phyloP scores from a whole-genome alignment of 2,888 invertebrate species.

The Spodoptera littoralis region DNA sequence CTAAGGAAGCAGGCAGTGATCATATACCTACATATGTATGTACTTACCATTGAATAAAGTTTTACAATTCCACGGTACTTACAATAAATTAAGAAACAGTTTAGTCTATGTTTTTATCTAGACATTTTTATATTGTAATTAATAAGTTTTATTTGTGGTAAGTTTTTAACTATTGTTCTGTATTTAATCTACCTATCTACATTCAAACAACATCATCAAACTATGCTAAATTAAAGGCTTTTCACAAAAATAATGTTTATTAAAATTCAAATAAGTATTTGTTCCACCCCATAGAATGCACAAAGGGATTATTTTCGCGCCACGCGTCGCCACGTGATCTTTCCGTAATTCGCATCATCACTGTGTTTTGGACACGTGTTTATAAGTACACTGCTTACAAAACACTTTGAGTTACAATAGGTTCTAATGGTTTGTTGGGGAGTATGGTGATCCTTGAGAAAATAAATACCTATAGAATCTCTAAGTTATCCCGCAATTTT shows the following conservation, averaged over 20 bases:
- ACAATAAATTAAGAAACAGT: too few species aligned
- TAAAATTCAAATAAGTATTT: constrained; percentile 83
- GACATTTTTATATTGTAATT: too few species aligned
- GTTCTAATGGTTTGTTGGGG: constrained; percentile 6
- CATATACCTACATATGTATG: too few species aligned
- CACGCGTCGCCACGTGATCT: constrained; percentile 80
- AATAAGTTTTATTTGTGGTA: too few species aligned
- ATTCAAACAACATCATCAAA: too few species aligned
- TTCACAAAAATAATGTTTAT: constrained; percentile 71
- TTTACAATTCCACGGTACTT: too few species aligned
- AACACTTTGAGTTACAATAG: constrained; percentile 35
- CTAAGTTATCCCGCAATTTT: not conserved
- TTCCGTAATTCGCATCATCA: constrained; percentile 63
- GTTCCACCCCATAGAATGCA: constrained; percentile 71
- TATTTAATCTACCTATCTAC: too few species aligned
- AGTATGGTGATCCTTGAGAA: constrained; percentile 18
- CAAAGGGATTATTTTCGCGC: constrained; percentile 66
- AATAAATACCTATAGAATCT: constrained; percentile 9
- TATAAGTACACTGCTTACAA: constrained; percentile 48
- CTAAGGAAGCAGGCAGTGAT: too few species aligned
- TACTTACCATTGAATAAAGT: too few species aligned
- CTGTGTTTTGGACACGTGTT: constrained; percentile 66
- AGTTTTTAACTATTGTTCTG: too few species aligned
- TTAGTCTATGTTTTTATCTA: too few species aligned
- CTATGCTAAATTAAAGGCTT: constrained; percentile 48